These are phyloP conservation scores for Pimpla rufipes DNA, from an alignment of 2,888 invertebrate genomes.

Conservation along the genomic window DNA sequence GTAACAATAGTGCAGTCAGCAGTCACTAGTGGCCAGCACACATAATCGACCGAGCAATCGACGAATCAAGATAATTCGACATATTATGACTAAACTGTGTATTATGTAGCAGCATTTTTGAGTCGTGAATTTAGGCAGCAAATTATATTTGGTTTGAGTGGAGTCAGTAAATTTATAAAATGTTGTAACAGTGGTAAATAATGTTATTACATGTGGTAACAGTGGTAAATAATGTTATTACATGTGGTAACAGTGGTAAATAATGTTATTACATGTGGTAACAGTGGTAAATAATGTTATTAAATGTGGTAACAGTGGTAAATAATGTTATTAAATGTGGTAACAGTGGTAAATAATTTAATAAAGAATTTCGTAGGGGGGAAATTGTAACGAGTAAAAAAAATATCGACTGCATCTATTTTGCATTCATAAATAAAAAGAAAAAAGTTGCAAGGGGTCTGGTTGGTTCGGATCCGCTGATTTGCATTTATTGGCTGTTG, in stretches of 20 bases:
- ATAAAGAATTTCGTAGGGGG: neutral
- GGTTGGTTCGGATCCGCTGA: neutral
- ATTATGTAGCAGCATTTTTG: neutral
- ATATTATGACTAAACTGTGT: neutral
- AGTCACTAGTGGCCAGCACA: too few relatives aligned
- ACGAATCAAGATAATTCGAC: constrained; percentile 30
- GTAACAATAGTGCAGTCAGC: constrained; percentile 18
- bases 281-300: too few relatives aligned
- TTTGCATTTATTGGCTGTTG: constrained; percentile 39
- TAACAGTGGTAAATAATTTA: neutral
- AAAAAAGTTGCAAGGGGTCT: neutral
- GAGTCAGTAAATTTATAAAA: too few relatives aligned
- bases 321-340: too few relatives aligned
- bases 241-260: too few relatives aligned
- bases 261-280: too few relatives aligned
- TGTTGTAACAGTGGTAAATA: too few relatives aligned
- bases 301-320: too few relatives aligned
- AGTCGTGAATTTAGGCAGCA: neutral
- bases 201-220: too few relatives aligned
- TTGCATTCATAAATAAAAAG: neutral
- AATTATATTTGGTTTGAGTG: too few relatives aligned
- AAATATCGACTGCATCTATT: neutral
- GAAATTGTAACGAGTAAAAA: neutral
- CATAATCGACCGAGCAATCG: constrained; percentile 9
- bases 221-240: too few relatives aligned